Evolutionary conservation across 2,797 vertebrate genomes (phyloP).

Genomic region (Atherinosoma microstoma): DNA sequence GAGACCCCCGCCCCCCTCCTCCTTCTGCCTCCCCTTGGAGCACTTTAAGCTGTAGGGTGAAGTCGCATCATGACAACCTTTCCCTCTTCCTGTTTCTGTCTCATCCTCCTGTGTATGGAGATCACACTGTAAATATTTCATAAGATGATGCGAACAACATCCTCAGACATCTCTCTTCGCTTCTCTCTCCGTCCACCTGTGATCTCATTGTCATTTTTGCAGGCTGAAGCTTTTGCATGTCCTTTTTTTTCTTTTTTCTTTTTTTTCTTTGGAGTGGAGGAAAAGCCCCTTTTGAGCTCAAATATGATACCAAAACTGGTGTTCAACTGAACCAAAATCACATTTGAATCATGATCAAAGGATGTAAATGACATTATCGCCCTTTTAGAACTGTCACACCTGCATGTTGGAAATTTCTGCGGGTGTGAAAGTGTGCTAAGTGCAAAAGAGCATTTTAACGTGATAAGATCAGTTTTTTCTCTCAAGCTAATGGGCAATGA

Average conservation of each 20-base stretch:
- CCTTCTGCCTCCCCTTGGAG: conserved; percentile 26
- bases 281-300: conserved; percentile 1
- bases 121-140: conserved; percentile 73
- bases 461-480: conserved; percentile 19
- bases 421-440: conserved; percentile 39
- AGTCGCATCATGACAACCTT: conserved; percentile 58
- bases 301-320: conserved; percentile 17
- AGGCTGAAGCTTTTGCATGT: background rate
- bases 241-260: background rate
- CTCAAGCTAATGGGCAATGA: conserved; percentile 9
- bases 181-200: conserved; percentile 53
- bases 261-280: background rate
- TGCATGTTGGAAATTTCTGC: conserved; percentile 12
- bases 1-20: conserved; percentile 40
- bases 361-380: conserved; percentile 27
- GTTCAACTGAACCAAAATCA: conserved; percentile 26
- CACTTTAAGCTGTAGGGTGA: conserved; percentile 63
- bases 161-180: conserved; percentile 43
- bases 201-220: conserved; percentile 38
- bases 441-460: background rate
- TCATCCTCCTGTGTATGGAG: conserved; percentile 28
- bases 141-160: conserved; percentile 64
- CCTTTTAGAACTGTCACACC: conserved; percentile 57
- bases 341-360: conserved; percentile 38
- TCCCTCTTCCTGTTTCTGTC: conserved; percentile 31